Percentiles rank a stretch among this genome's conserved stretches.
These are phyloP conservation scores for Coluber constrictor DNA, from an alignment of 2,797 vertebrate genomes.

Conservation along the genomic window DNA sequence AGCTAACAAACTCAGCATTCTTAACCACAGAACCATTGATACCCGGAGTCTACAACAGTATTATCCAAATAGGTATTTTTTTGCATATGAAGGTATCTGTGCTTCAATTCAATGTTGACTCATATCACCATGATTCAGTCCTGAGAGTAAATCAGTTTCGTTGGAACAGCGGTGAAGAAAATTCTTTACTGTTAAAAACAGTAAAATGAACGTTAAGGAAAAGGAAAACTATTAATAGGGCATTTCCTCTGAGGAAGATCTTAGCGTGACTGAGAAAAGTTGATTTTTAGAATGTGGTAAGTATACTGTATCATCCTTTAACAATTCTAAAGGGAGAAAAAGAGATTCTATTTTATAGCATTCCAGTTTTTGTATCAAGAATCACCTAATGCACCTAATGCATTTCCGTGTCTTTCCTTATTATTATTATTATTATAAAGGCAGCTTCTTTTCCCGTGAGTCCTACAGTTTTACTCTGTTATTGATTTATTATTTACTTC, in stretches of 20 bases:
- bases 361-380: neutral
- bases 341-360: neutral
- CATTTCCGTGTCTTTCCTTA: neutral
- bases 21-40: neutral
- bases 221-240: neutral
- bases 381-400: neutral
- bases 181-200: neutral
- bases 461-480: neutral
- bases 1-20: neutral
- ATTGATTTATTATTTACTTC: neutral
- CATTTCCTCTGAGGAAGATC: neutral
- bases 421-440: neutral
- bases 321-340: neutral
- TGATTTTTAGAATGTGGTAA: neutral
- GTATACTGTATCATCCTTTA: neutral
- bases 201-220: neutral
- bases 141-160: neutral
- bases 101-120: neutral
- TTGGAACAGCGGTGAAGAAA: neutral
- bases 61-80: neutral
- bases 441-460: neutral
- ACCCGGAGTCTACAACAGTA: neutral
- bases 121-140: neutral
- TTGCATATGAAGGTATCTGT: neutral
- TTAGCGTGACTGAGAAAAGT: neutral